Percentiles rank a stretch among this genome's conserved stretches.
These are phyloP conservation scores for Hypanus sabinus DNA, from an alignment of 2,113 vertebrate genomes.

Conservation along the genomic window DNA sequence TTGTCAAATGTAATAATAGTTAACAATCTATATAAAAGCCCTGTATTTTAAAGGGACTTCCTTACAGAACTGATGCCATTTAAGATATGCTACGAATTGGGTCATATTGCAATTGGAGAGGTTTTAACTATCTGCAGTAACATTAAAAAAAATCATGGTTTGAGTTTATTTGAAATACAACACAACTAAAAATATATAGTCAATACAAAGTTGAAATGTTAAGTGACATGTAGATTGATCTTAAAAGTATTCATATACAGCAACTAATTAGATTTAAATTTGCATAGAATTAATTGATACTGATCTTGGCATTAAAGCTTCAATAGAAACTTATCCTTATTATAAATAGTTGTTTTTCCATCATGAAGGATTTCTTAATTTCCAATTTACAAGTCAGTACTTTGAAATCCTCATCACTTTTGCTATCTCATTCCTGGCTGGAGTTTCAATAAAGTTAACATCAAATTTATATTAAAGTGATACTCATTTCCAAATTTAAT, in stretches of 20 bases:
- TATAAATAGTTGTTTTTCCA: not conserved
- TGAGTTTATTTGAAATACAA: conserved; percentile 4
- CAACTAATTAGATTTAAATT: not conserved
- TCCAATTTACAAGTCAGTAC: not conserved
- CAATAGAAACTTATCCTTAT: too few species aligned
- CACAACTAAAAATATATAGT: not conserved
- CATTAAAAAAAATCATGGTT: not conserved
- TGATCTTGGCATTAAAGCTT: not conserved
- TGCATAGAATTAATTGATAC: not conserved
- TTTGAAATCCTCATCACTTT: not conserved
- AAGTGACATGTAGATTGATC: too few species aligned
- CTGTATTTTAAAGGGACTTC: too few species aligned
- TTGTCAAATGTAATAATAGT: too few species aligned
- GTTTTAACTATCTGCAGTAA: too few species aligned
- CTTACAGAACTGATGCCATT: too few species aligned
- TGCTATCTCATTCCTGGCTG: not conserved
- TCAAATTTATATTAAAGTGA: too few species aligned
- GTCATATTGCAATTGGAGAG: too few species aligned
- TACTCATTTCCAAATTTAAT: conserved; percentile 9
- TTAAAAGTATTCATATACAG: too few species aligned
- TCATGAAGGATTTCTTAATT: not conserved
- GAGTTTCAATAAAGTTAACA: not conserved
- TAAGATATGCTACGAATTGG: too few species aligned
- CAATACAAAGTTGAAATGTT: too few species aligned
- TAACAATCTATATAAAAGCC: too few species aligned